Evolutionary conservation across 2,113 vertebrate genomes (phyloP).

Genomic region (Equus przewalskii): DNA sequence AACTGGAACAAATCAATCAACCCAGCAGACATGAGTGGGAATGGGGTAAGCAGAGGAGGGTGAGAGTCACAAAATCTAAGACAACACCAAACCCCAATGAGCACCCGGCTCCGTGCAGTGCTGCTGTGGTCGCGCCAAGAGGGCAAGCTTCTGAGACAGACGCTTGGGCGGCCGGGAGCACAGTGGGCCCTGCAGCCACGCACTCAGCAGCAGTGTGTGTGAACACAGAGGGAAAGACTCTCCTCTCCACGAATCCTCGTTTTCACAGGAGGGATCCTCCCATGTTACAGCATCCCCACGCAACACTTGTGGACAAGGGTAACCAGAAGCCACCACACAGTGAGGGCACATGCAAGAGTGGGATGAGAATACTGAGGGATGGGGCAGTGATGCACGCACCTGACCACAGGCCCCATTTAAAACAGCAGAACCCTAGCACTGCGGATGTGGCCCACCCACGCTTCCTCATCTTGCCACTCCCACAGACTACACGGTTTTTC

Average conservation of each 20-base stretch:
- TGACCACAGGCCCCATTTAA: neutral
- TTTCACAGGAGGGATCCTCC: neutral
- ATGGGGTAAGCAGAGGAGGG: neutral
- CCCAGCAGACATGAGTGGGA: neutral
- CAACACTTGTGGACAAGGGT: neutral
- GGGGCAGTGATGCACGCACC: fast-evolving
- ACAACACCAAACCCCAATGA: neutral
- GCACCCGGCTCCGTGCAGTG: neutral
- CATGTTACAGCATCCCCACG: neutral
- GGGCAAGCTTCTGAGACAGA: neutral
- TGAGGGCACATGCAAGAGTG: neutral
- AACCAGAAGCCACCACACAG: neutral
- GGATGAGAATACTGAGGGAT: neutral
- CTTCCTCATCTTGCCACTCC: neutral
- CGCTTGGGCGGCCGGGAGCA: neutral
- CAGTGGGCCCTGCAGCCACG: neutral
- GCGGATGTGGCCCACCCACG: neutral
- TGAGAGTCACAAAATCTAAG: neutral
- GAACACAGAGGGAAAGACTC: neutral
- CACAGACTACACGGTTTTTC: neutral
- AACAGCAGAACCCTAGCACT: neutral
- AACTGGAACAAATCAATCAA: neutral
- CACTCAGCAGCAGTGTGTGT: fast-evolving
- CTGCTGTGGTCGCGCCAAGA: neutral
- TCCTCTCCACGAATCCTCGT: neutral